Conservation (phyloP, 2,113 vertebrate genomes). For the Rhynchomys soricoides region DNA sequence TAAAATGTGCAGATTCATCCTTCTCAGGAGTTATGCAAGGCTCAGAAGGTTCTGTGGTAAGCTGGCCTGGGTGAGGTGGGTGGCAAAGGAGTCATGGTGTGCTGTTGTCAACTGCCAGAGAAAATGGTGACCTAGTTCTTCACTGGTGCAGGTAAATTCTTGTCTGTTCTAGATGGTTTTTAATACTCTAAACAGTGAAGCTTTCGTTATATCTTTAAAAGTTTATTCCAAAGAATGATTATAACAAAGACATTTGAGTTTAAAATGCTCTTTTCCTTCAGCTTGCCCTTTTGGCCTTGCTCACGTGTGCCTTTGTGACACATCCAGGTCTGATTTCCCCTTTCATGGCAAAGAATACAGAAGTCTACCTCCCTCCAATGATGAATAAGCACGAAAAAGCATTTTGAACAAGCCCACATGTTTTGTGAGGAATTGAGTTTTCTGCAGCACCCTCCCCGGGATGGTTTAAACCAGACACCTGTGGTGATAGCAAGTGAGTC, state of each 20-base stretch:
- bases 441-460: neutral
- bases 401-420: neutral
- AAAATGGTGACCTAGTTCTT: constrained; percentile 47
- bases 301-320: neutral
- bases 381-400: constrained; percentile 35
- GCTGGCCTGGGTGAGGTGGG: neutral
- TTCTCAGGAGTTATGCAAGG: constrained; percentile 6
- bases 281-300: neutral
- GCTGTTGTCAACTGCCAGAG: constrained; percentile 14
- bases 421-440: constrained; percentile 33
- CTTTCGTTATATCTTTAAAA: constrained; percentile 59
- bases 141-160: constrained; percentile 42
- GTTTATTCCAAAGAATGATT: constrained; percentile 7
- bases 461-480: constrained; percentile 36
- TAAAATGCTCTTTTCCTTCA: constrained; percentile 45
- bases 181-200: constrained; percentile 35
- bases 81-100: neutral
- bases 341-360: constrained; percentile 4
- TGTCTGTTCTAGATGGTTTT: constrained; percentile 22
- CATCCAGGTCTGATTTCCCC: neutral
- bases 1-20: constrained; percentile 4
- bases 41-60: neutral
- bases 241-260: constrained; percentile 1
- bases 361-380: neutral
- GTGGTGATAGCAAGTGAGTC: constrained; percentile 30